Conservation (phyloP, 2,113 vertebrate genomes). For the Otus sunia region DNA sequence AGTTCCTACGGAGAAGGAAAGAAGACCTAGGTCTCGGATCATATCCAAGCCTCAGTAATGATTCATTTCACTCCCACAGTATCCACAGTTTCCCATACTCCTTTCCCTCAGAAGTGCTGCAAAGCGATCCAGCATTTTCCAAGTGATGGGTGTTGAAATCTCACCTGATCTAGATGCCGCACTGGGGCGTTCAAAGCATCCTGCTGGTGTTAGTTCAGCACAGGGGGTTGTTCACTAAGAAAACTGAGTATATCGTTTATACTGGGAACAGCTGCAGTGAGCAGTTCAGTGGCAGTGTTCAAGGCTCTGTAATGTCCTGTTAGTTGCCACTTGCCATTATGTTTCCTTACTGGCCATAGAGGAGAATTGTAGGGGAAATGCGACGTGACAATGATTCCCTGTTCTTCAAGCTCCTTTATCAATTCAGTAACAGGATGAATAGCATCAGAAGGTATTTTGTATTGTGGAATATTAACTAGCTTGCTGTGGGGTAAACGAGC, state of each 20-base stretch:
- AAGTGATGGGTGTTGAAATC: background rate
- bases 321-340: conserved; percentile 6
- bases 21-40: background rate
- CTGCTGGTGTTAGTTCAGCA: background rate
- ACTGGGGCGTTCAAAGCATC: background rate
- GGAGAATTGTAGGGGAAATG: conserved; percentile 26
- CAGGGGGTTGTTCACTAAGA: background rate
- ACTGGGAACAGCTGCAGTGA: background rate
- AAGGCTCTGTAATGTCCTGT: background rate
- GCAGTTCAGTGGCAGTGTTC: background rate
- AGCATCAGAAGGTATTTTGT: background rate
- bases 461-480: conserved; percentile 16
- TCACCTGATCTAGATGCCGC: background rate
- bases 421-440: conserved; percentile 13
- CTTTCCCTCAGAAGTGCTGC: background rate
- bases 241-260: background rate
- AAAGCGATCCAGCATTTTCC: background rate
- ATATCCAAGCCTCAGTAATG: background rate
- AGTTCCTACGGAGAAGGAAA: background rate
- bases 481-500: background rate
- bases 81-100: background rate
- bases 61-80: background rate
- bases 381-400: background rate
- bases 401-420: conserved; percentile 8
- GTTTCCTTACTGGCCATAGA: conserved; percentile 4